Conservation (phyloP, 2,113 vertebrate genomes). For the Sprattus sprattus region DNA sequence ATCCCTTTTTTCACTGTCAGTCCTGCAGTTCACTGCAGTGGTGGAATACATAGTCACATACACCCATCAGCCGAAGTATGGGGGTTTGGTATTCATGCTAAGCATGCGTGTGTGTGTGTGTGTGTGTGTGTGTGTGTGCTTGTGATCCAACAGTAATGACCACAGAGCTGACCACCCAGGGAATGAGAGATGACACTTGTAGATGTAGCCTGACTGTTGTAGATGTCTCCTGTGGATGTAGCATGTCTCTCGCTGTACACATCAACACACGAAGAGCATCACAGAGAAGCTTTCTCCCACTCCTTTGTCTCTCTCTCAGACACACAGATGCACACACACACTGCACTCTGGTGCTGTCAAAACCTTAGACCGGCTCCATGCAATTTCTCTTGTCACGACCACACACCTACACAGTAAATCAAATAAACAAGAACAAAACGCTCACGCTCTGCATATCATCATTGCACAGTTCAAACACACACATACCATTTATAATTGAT, state of each 20-base stretch:
- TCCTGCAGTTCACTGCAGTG: background rate
- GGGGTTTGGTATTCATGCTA: background rate
- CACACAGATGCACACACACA: background rate
- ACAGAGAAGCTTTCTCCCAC: background rate
- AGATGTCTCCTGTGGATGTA: slow-evolving; percentile 8
- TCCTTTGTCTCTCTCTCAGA: background rate
- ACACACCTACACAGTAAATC: slow-evolving; percentile 27
- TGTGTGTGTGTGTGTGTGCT: background rate
- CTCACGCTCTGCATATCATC: slow-evolving; percentile 12
- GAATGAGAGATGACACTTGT: slow-evolving; percentile 38
- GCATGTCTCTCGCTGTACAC: slow-evolving; percentile 35
- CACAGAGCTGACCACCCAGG: background rate
- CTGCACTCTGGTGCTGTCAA: background rate
- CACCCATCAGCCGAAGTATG: background rate
- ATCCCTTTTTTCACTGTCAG: background rate
- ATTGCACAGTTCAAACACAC: background rate
- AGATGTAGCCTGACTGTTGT: slow-evolving; percentile 32
- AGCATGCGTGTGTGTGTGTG: background rate
- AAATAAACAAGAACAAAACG: slow-evolving; percentile 5
- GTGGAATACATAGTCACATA: background rate
- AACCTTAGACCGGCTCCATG: background rate
- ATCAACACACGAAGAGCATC: slow-evolving; percentile 35
- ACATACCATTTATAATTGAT: background rate
- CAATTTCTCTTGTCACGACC: background rate
- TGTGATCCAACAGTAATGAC: background rate